These are phyloP conservation scores for Pygoscelis adeliae DNA, from an alignment of 2,113 vertebrate species.

Conservation along the genomic window DNA sequence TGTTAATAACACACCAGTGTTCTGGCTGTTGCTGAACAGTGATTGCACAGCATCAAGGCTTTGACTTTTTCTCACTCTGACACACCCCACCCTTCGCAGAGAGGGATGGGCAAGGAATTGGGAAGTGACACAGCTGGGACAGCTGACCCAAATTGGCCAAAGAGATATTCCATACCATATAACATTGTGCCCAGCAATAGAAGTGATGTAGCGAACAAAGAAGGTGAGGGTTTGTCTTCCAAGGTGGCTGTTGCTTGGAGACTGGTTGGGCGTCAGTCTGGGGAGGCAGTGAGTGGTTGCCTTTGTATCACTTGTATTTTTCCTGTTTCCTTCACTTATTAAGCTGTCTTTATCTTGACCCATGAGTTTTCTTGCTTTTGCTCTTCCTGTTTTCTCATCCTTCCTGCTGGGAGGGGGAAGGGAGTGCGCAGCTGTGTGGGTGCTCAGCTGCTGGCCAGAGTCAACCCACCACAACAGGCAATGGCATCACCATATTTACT, in stretches of 20 bases:
- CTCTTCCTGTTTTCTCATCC: not conserved
- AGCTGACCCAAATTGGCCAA: not conserved
- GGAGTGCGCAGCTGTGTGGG: rapidly evolving
- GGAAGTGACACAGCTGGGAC: not conserved
- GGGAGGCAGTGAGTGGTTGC: not conserved
- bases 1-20: not conserved
- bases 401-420: not conserved
- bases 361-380: not conserved
- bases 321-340: not conserved
- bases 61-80: not conserved
- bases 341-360: not conserved
- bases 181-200: not conserved
- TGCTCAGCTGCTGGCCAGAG: not conserved
- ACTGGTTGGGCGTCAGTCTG: not conserved
- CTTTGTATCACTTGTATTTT: not conserved
- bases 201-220: not conserved
- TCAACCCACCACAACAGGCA: not conserved
- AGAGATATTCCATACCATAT: not conserved
- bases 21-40: not conserved
- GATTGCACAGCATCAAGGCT: not conserved
- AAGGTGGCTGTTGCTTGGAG: not conserved
- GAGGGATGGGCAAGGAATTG: not conserved
- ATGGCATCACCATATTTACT: not conserved
- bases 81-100: rapidly evolving
- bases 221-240: not conserved